These are phyloP conservation scores for Lepidocolaptes lacrymiger DNA, from an alignment of 2,797 vertebrate genomes.

Conservation along the genomic window DNA sequence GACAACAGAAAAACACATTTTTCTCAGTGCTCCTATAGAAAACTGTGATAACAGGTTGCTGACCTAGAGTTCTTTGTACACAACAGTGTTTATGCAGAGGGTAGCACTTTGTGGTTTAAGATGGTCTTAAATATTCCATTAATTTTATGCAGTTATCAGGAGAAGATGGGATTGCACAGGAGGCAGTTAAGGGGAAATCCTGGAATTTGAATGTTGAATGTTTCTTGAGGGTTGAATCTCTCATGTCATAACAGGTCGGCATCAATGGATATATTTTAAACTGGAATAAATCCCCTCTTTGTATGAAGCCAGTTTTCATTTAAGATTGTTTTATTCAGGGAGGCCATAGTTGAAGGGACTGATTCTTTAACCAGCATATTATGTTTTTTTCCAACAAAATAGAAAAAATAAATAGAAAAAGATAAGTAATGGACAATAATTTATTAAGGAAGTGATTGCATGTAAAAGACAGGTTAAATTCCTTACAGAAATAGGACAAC, in stretches of 20 bases:
- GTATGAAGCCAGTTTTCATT: background rate
- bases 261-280: background rate
- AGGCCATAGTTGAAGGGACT: background rate
- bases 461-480: background rate
- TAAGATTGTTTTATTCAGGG: background rate
- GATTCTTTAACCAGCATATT: background rate
- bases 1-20: background rate
- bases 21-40: background rate
- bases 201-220: background rate
- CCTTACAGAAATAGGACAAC: background rate
- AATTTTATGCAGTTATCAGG: background rate
- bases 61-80: background rate
- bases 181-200: background rate
- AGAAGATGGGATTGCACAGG: background rate
- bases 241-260: background rate
- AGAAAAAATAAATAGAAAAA: background rate
- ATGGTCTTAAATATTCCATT: background rate
- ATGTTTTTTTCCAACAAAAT: background rate
- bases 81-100: background rate
- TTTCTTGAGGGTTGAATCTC: background rate
- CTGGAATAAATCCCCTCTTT: background rate
- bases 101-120: background rate
- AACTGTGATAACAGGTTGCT: background rate
- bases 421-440: accelerated
- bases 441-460: background rate